Percentiles rank a stretch among this genome's conserved stretches.
Evolutionary conservation across 2,113 vertebrate genomes (phyloP).

Genomic region (Ardeotis arabs): DNA sequence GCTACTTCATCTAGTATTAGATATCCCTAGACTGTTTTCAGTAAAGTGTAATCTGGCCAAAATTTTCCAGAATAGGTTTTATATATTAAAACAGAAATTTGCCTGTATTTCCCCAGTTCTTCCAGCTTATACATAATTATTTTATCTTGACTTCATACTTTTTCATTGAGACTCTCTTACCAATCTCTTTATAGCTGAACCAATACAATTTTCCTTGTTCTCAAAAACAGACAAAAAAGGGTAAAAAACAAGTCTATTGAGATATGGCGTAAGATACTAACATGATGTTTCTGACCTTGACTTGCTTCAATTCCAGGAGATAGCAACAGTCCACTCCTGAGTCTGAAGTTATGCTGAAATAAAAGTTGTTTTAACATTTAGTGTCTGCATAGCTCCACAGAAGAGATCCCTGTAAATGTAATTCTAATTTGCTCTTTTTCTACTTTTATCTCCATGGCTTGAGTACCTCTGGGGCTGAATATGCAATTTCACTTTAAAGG

Average conservation of each 20-base stretch:
- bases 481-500: not conserved
- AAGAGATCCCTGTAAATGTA: not conserved
- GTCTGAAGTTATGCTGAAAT: not conserved
- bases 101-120: not conserved
- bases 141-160: not conserved
- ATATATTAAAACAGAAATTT: not conserved
- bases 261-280: not conserved
- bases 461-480: not conserved
- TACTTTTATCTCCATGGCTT: not conserved
- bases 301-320: not conserved
- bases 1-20: not conserved
- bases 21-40: not conserved
- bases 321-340: not conserved
- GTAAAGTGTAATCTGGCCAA: conserved; percentile 21
- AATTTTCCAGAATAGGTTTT: not conserved
- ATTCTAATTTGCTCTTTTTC: not conserved
- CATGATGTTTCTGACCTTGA: not conserved
- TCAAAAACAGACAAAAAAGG: not conserved
- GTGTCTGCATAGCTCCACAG: not conserved
- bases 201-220: not conserved
- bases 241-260: not conserved
- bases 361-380: not conserved
- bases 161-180: not conserved
- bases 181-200: not conserved
- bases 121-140: not conserved